A percentile compares a stretch with the other conserved stretches of the same genome.
These are phyloP conservation scores for Trogon surrucura DNA, from an alignment of 2,113 vertebrate genomes.

Conservation along the genomic window DNA sequence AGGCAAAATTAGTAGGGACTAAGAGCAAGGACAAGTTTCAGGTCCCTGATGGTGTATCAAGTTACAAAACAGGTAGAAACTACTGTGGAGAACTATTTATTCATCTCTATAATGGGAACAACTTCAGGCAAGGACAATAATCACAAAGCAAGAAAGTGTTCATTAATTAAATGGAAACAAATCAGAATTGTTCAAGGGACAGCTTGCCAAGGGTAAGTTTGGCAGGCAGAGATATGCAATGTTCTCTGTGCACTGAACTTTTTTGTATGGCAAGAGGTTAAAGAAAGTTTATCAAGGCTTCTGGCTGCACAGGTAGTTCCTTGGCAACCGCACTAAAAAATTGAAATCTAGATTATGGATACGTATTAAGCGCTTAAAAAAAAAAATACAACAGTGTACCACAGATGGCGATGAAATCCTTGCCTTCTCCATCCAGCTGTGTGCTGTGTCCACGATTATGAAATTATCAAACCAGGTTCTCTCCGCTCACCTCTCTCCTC, in stretches of 20 bases:
- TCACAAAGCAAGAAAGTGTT: slow-evolving; percentile 25
- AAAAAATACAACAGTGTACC: neutral
- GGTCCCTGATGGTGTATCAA: slow-evolving; percentile 12
- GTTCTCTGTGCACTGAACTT: neutral
- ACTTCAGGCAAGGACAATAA: slow-evolving; percentile 57
- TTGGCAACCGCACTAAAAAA: neutral
- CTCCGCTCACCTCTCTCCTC: neutral
- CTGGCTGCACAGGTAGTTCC: neutral
- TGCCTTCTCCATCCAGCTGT: neutral
- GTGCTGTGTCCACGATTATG: neutral
- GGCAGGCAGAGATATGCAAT: neutral
- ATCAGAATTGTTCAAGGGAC: neutral
- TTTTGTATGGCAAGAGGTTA: neutral
- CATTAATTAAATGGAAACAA: slow-evolving; percentile 59
- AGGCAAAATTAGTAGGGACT: neutral
- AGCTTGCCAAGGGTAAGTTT: slow-evolving; percentile 37
- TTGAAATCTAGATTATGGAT: neutral
- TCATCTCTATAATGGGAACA: slow-evolving; percentile 40
- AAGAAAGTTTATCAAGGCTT: neutral
- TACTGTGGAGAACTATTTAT: slow-evolving; percentile 37
- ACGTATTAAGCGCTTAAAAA: neutral
- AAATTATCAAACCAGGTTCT: neutral
- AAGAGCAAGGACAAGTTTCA: slow-evolving; percentile 28
- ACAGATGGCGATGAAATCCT: neutral
- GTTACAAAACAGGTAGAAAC: slow-evolving; percentile 27